Conservation (phyloP, 2,888 invertebrate genomes). For the Germaria angustata region DNA sequence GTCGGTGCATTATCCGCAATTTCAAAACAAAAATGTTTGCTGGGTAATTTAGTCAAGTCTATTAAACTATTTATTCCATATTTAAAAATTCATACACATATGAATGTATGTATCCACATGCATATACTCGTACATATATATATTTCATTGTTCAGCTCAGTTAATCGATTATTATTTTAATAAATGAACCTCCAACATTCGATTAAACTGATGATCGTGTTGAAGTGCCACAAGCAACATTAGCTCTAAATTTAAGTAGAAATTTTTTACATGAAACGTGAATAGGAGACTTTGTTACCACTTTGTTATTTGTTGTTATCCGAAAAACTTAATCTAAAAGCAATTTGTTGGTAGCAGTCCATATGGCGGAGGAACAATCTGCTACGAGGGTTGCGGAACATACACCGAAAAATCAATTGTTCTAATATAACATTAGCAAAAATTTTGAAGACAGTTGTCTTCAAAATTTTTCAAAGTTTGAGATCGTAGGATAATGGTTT, state of each 20-base stretch:
- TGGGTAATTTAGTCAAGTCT: neutral
- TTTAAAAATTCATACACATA: neutral
- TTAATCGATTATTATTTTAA: constrained; percentile 51
- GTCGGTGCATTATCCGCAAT: too few species aligned
- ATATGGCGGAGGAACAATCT: neutral
- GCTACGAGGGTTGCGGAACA: neutral
- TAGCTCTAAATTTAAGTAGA: constrained; percentile 6
- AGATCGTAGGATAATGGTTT: too few species aligned
- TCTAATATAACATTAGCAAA: too few species aligned
- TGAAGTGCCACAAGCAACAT: constrained; percentile 57
- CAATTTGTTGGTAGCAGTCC: constrained; percentile 41
- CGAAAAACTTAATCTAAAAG: constrained; percentile 43
- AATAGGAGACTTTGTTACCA: neutral
- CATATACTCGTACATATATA: neutral
- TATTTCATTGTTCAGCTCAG: neutral
- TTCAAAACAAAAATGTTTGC: neutral
- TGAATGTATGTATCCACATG: neutral
- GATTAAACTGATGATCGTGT: constrained; percentile 59
- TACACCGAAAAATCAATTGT: too few species aligned
- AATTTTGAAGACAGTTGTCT: too few species aligned
- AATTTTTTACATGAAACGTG: neutral
- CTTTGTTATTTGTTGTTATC: constrained; percentile 23
- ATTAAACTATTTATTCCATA: neutral
- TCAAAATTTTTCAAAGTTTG: too few species aligned
- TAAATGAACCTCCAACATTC: constrained; percentile 56